Percentiles rank a stretch among this genome's conserved stretches.
Conservation (phyloP, 2,888 invertebrate genomes). For the Xanthorhoe spadicearia region DNA sequence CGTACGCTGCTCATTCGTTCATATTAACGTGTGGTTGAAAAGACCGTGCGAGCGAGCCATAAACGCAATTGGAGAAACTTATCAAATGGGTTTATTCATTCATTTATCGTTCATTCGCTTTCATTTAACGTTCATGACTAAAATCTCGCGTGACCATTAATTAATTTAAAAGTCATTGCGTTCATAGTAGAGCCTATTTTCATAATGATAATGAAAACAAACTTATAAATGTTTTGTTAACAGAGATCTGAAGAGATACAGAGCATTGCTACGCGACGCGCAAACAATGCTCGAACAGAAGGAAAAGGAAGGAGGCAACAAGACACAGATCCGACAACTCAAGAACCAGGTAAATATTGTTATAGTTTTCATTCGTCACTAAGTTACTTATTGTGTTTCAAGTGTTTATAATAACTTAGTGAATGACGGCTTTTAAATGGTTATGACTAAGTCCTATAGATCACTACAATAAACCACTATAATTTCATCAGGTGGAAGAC, state of each 20-base stretch:
- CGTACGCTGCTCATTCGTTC: not conserved
- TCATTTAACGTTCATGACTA: too few species aligned
- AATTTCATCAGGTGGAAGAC: slow-evolving; percentile 91
- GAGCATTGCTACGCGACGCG: slow-evolving; percentile 95
- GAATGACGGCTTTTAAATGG: too few species aligned
- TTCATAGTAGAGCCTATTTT: too few species aligned
- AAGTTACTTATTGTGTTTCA: too few species aligned
- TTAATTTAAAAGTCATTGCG: too few species aligned
- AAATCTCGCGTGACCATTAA: too few species aligned
- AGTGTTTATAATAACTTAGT: too few species aligned
- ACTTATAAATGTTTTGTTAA: slow-evolving; percentile 20
- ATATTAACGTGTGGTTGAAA: not conserved
- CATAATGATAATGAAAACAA: not conserved
- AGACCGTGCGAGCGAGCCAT: not conserved
- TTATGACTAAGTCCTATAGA: too few species aligned
- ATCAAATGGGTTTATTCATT: not conserved
- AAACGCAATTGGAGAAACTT: not conserved
- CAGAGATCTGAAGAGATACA: slow-evolving; percentile 94
- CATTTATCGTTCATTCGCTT: too few species aligned
- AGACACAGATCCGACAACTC: slow-evolving; percentile 90
- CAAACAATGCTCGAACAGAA: slow-evolving; percentile 95
- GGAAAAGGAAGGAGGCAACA: slow-evolving; percentile 93
- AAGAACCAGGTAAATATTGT: slow-evolving; percentile 87
- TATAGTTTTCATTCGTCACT: too few species aligned
- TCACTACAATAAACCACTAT: too few species aligned